Evolutionary conservation across 1,140 invertebrate genomes (phyloP), one percentile per base, ranked within the genome.

Genomic region (Phthorimaea operculella): DNA sequence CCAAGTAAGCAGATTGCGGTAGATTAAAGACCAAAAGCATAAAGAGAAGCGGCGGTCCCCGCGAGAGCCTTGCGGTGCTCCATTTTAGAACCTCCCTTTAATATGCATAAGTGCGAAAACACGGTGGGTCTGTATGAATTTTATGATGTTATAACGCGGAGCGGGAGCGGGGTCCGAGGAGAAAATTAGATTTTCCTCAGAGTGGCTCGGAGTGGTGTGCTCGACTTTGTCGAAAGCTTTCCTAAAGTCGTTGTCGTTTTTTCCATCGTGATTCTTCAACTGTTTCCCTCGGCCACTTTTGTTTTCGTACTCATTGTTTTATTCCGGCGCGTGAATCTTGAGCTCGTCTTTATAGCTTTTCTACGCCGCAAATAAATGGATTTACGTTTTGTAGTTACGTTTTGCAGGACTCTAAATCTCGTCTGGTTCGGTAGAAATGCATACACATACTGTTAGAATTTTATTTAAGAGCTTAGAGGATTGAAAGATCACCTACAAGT

Each of bases 11-110:
- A 80, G 79, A 83, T 83, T 81, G 79, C 72, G 79, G 79, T 74
- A 69, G 76, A 80, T 82, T 79, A 80, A 82, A 82, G 75, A 79
- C 77, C 79, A 76, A 75, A 79, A 69, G 70, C 72, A 73, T 75
- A 72, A 72, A 69, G 61, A 66, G 66, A 64, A 62, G 58, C 52
- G 47, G 60, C 60, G 60, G 51, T 68, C 60, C 64, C 57, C 56
- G 52, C 47, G 8, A 12, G 21, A 11, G 49, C 63, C 59, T 52
- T 68, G 68, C 51, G 68, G 63, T 55, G 67, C 59, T 53, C 71
- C 60, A 63, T 65, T 64, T 63, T 64, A 57, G 58, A 52, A 61
- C 56, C 61, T 66, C 57, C 60, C 61, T 70, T 60, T 69, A 63
- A 69, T 74, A 74, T 67, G 71, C 63, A 65, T 66, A 78, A 75